Evolutionary conservation across 2,113 vertebrate species (phyloP).

Genomic region (Erythrocercus mccallii): DNA sequence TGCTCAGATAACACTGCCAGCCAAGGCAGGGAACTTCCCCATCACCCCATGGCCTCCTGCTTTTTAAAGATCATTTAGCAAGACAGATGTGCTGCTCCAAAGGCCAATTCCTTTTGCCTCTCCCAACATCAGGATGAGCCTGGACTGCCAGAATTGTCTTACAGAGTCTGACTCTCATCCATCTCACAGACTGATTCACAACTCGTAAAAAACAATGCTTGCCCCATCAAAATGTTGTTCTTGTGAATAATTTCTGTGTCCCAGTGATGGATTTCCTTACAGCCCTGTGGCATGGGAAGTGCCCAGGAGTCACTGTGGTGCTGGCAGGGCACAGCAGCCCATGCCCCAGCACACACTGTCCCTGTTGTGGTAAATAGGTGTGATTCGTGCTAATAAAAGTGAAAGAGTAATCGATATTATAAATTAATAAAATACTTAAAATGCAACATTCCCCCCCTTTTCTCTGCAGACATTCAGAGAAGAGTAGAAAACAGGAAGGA

Average conservation of each 20-base stretch:
- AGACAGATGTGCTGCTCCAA: neutral
- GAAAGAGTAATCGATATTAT: too few species aligned
- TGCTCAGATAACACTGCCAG: fast-evolving
- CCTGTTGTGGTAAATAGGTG: too few species aligned
- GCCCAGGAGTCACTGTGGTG: fast-evolving
- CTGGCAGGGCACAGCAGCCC: neutral
- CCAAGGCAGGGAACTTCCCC: neutral
- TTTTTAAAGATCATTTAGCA: neutral
- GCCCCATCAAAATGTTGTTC: neutral
- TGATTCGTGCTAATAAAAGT: too few species aligned
- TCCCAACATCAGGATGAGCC: fast-evolving
- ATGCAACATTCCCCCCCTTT: too few species aligned
- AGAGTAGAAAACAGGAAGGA: too few species aligned
- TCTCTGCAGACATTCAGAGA: too few species aligned
- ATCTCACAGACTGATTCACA: neutral
- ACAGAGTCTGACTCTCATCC: neutral
- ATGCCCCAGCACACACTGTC: neutral
- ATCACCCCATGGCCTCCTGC: neutral
- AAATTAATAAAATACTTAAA: too few species aligned
- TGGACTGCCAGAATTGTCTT: neutral
- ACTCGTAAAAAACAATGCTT: neutral
- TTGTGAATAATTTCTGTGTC: neutral
- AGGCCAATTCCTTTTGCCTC: neutral
- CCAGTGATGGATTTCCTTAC: neutral
- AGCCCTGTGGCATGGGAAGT: fast-evolving